phyloP scores from a whole-genome alignment of 1,140 invertebrate species.

The Copidosoma floridanum region DNA sequence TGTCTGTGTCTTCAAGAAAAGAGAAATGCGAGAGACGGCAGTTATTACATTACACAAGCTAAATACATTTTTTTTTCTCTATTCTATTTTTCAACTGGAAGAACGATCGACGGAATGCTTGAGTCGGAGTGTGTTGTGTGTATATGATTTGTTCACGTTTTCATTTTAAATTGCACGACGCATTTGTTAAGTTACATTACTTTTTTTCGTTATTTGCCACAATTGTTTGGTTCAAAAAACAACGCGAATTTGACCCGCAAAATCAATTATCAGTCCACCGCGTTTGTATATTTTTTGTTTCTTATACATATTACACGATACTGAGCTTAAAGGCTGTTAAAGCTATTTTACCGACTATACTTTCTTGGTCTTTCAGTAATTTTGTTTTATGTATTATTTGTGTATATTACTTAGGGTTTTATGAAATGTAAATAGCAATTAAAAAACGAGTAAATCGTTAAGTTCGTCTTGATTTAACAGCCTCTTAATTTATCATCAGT shows the following conservation, averaged over 20 bases:
- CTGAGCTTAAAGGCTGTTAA: not conserved
- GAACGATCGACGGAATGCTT: constrained; percentile 20
- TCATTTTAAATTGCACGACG: constrained; percentile 11
- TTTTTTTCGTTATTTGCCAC: not conserved
- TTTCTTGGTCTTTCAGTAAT: too few species aligned
- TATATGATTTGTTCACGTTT: not conserved
- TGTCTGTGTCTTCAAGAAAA: too few species aligned
- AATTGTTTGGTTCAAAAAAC: not conserved
- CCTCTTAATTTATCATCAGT: not conserved
- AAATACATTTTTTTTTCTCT: constrained; percentile 7
- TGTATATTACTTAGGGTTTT: too few species aligned
- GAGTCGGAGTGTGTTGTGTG: not conserved
- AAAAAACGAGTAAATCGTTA: too few species aligned
- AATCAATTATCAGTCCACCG: constrained; percentile 13
- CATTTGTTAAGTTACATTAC: not conserved
- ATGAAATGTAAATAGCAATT: too few species aligned
- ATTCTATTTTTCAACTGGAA: too few species aligned
- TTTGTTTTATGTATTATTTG: not conserved
- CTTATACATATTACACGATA: not conserved
- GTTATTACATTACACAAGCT: constrained; percentile 8
- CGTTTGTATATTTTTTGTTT: not conserved
- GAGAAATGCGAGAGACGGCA: constrained; percentile 4
- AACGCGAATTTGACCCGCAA: constrained; percentile 1
- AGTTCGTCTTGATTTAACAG: too few species aligned
- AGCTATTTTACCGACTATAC: not conserved